Base-by-base conservation (phyloP, 1,140 invertebrate genomes). In the Euschistus heros region DNA sequence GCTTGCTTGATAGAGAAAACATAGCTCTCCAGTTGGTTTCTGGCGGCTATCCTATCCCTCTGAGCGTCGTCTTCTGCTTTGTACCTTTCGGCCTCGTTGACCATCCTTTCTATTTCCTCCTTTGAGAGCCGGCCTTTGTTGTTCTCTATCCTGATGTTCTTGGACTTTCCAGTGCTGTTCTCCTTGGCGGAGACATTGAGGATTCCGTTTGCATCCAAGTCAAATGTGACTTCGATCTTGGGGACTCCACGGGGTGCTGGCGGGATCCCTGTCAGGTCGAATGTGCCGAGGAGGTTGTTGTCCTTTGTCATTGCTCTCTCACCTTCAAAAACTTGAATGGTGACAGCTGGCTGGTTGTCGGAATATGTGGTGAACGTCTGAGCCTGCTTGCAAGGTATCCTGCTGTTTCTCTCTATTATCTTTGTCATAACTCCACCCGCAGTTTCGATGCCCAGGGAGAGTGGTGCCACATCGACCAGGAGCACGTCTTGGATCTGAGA, bases 171-270 rank as follows among this genome's bases (percentile, higher is more conserved):
- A n/a, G n/a, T n/a, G n/a, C n/a, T n/a, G n/a, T n/a, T n/a, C n/a
- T n/a, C n/a, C n/a, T n/a, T n/a, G n/a, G n/a, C n/a, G n/a, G 81
- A 80, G 5, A 85, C 83, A 62, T 82, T 83, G 37, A 88, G 75
- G 37, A 88, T 86, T 22, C 85, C 86, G 68, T 87, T 87, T 1
- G 83, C 84, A 69, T 86, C 84, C 50, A 85, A 72, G 67, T 85
- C 82, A 68, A 86, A 85, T 0, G 82, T 82, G 54, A 66, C 67
- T 30, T 83, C 82, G 17, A 74, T 71, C 61, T 74, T 84, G 0
- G 87, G 85, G 0, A 91, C 84, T 26, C 88, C 88, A n/a, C 88
- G 77, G 0, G 88, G 88, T n/a, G 88, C 88, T 24, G 88, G 87
- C 2, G 89, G 87, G 64, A 92, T 91, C 7, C 87, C 88, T 0